These are phyloP conservation scores for Balaeniceps rex DNA, from an alignment of 2,113 vertebrate genomes.

Conservation along the genomic window DNA sequence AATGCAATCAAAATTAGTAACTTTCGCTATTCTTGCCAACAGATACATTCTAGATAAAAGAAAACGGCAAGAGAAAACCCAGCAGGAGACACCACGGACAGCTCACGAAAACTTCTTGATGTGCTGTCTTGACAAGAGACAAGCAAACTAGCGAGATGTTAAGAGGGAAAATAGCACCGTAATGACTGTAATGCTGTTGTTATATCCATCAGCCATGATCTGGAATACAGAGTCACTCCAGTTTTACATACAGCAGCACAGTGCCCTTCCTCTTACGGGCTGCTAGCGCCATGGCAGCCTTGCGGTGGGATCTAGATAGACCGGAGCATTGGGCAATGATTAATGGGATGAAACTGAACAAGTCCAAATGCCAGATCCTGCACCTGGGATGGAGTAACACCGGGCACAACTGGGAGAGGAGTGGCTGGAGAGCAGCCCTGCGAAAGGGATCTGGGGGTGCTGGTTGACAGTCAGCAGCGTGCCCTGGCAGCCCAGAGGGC, in stretches of 20 bases:
- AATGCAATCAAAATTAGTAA: neutral
- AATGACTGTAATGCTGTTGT: neutral
- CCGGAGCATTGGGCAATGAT: neutral
- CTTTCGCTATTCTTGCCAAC: neutral
- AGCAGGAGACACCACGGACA: neutral
- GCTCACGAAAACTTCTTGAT: neutral
- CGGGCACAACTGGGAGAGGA: neutral
- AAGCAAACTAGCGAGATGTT: neutral
- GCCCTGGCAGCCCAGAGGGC: neutral
- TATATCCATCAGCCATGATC: neutral
- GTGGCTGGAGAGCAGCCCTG: neutral
- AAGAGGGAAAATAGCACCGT: neutral
- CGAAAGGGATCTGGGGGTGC: neutral
- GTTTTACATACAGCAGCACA: neutral
- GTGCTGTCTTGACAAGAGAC: neutral
- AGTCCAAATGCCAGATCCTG: neutral
- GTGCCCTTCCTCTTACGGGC: neutral
- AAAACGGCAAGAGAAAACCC: neutral
- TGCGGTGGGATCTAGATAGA: neutral
- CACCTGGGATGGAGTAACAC: neutral
- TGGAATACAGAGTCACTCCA: neutral
- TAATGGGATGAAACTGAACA: neutral
- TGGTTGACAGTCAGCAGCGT: neutral
- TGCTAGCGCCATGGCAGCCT: neutral
- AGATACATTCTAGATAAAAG: neutral